Base-by-base conservation (phyloP, 1,140 invertebrate species). In the Drosophila novamexicana region DNA sequence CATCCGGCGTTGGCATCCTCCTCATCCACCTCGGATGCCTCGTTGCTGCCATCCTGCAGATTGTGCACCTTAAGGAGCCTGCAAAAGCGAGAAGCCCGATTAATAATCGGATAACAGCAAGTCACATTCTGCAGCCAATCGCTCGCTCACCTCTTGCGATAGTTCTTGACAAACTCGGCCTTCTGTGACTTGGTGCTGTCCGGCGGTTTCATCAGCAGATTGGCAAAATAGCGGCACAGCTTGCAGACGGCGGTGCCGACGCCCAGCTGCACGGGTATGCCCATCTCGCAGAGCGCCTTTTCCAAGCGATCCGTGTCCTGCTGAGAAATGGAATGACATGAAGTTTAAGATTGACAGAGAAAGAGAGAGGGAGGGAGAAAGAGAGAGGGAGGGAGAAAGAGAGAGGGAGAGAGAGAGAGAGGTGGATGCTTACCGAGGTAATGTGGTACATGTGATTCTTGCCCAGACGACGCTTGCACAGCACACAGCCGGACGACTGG, bases 221-320 rank as follows among this genome's bases (percentile, higher is more conserved):
- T 94, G 58, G 95, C 95, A 91, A 96, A 97, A 81, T 96, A 96
- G 66, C 95, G 95, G 79, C 96, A 97, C 6, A 96, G 91, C 92
- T 97, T 97, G 92, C 96, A 97, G 9, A 97, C 94, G 73, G 96
- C 94, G 0, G 95, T 94, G 76, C 93, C 93, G 18, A 92, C 90
- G 37, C 92, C 90, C 42, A 96, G 75, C 36, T 93, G 93, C n/a
- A 96, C 95, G 1, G 96, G 96, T 10, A 97, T 94, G 6, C 95
- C 94, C 75, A 95, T 94, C 57, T 94, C 93, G 44, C 91, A 86
- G 5, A 97, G 93, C 2, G 94, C 93, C 61, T 94, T 93, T 86
- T 97, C 96, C 67, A 97, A 73, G 32, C 96, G 94, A 71, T 93
- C 92, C 42, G 94, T 95, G 77, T 96, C 96, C 84, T 94, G 85